Base-by-base conservation (phyloP, 2,888 invertebrate genomes). In the Cheilosia urbana region DNA sequence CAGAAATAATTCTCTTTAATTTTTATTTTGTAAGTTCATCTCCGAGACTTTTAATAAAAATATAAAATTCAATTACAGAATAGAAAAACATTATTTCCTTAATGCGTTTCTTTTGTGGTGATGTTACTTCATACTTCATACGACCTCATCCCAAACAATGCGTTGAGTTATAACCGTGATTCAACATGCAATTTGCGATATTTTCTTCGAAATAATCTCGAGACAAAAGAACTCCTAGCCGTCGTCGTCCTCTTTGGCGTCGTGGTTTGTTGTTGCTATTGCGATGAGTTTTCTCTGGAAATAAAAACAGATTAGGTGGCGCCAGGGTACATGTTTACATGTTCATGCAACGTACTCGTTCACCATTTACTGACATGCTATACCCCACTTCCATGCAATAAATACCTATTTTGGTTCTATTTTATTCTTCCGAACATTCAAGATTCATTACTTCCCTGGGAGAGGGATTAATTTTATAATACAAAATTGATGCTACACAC, bases 251-350 rank as follows among this genome's bases (percentile, higher is more conserved):
- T 49, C 51, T 21, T 47, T 15, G 42, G 53, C 57, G 58, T 53
- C 66, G 51, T 51, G 21, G 68, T 37, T 49, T 47, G 47, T 53
- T 55, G 13, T 53, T 55, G 7, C 42, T 30, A 51, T 40, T 51
- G 13, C 24, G 37, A 11, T 51, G 51, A 51, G 30, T 27, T 37
- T 49, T 42, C 27, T 34, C 65, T 58, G 40, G 34, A 79, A 72
- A 79, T 60, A 40, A 51, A 79, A 73, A 68, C 62, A 60, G 53
- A 73, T 68, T 62, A 75, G 68, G 62, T 81, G 80, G 80, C 80
- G 75, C 75, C 80, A 69, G 42, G 40, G 68, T 47, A 40, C 17
- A 68, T 75, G 75, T 81, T 81, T 69, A 69, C 75, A 62, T 81
- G 73, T 55, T 66, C 62, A 69, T 69, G 78, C 69, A 81, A 68